Percentiles rank a stretch among this genome's conserved stretches.
These are phyloP conservation scores for Sebastes fasciatus DNA, from an alignment of 2,113 vertebrate species.

Conservation along the genomic window DNA sequence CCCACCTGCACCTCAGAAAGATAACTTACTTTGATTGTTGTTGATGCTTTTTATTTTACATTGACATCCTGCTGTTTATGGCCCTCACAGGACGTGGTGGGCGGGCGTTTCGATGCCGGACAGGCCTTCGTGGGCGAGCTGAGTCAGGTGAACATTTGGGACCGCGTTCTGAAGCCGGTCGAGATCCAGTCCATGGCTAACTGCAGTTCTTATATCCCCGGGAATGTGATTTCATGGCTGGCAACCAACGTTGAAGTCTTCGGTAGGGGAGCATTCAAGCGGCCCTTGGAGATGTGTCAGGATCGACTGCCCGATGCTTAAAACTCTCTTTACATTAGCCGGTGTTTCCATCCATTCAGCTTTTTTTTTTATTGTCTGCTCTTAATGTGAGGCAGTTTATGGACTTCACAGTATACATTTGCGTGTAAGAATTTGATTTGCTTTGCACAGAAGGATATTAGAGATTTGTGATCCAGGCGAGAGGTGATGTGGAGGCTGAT, in stretches of 20 bases:
- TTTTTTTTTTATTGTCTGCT: slow-evolving; percentile 8
- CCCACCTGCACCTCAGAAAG: slow-evolving; percentile 6
- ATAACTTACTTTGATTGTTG: slow-evolving; percentile 31
- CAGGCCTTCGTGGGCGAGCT: slow-evolving; percentile 98
- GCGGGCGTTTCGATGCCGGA: slow-evolving; percentile 96
- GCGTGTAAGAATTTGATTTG: not conserved
- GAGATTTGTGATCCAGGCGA: slow-evolving; percentile 12
- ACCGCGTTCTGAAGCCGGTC: slow-evolving; percentile 90
- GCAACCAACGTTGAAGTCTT: slow-evolving; percentile 94
- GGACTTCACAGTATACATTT: not conserved
- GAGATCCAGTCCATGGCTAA: slow-evolving; percentile 94
- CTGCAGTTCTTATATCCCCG: slow-evolving; percentile 93
- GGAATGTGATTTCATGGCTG: slow-evolving; percentile 95
- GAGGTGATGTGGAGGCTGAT: not conserved
- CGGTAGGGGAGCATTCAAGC: slow-evolving; percentile 91
- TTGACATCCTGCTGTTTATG: slow-evolving; percentile 53
- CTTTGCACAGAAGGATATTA: slow-evolving; percentile 18
- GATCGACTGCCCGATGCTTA: slow-evolving; percentile 91
- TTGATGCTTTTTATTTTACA: slow-evolving; percentile 16
- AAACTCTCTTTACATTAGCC: slow-evolving; percentile 37
- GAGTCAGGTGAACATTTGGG: slow-evolving; percentile 98
- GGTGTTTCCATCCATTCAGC: slow-evolving; percentile 21
- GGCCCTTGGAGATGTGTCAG: slow-evolving; percentile 92
- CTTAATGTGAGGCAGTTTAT: not conserved
- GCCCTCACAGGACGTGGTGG: slow-evolving; percentile 91